These are phyloP conservation scores for Ochotona curzoniae DNA, from an alignment of 2,113 vertebrate genomes.

Conservation along the genomic window DNA sequence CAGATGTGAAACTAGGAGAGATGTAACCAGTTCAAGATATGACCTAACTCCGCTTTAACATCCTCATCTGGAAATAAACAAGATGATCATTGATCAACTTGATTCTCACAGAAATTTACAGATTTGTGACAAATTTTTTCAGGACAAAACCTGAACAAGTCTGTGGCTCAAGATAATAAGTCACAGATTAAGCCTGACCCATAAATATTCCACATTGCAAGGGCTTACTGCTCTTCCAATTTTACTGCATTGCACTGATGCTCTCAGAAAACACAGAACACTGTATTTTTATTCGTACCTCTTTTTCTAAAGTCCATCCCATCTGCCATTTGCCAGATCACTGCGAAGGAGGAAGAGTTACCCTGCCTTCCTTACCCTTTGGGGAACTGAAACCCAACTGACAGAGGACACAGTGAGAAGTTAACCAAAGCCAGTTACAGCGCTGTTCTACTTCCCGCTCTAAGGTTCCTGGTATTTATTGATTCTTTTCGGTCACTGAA, in stretches of 20 bases:
- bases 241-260: not conserved
- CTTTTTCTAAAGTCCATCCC: not conserved
- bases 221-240: not conserved
- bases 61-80: not conserved
- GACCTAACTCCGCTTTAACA: not conserved
- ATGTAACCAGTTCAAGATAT: not conserved
- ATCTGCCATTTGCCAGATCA: not conserved
- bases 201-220: not conserved
- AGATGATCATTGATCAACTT: not conserved
- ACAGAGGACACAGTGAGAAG: accelerated
- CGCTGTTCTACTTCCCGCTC: not conserved
- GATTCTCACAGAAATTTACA: not conserved
- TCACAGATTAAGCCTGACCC: not conserved
- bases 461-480: not conserved
- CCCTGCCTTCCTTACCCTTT: not conserved
- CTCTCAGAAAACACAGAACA: not conserved
- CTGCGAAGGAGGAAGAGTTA: not conserved
- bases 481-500: conserved; percentile 5
- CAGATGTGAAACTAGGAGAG: not conserved
- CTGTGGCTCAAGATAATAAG: not conserved
- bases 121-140: not conserved
- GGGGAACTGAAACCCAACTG: not conserved
- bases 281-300: too few relatives aligned
- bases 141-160: not conserved
- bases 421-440: not conserved